Percentiles rank a stretch among this genome's conserved stretches.
Conservation (phyloP, 92 coral and sea anemone species). For the Zoanthus sansibaricus region DNA sequence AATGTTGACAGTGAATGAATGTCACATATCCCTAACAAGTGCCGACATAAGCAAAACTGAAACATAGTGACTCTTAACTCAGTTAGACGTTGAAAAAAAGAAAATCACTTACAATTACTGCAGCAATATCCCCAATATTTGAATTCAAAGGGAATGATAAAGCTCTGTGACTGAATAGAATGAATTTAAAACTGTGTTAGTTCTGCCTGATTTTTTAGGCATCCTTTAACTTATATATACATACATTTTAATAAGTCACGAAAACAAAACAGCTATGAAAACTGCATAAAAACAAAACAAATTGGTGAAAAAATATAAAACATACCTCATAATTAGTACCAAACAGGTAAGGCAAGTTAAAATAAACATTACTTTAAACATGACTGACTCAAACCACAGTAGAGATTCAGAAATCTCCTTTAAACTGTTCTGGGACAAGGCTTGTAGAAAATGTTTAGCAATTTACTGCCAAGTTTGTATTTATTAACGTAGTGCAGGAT, state of each 20-base stretch:
- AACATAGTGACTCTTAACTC: not conserved
- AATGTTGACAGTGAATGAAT: not conserved
- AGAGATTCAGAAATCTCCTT: not conserved
- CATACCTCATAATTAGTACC: slow-evolving; percentile 23
- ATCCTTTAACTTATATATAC: not conserved
- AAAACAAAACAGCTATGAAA: slow-evolving; percentile 7
- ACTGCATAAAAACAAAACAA: slow-evolving; percentile 12
- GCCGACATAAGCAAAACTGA: not conserved
- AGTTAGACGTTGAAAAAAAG: not conserved
- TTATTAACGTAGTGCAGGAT: slow-evolving; percentile 23
- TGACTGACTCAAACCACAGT: not conserved
- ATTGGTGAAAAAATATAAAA: not conserved
- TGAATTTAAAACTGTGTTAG: not conserved
- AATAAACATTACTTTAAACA: slow-evolving; percentile 5
- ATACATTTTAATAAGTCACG: not conserved
- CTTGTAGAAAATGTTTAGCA: slow-evolving; percentile 16
- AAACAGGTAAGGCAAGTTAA: slow-evolving; percentile 5
- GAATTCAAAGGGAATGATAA: slow-evolving; percentile 27
- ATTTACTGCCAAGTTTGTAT: slow-evolving; percentile 8
- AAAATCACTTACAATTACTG: slow-evolving; percentile 22
- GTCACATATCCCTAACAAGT: slow-evolving; percentile 22
- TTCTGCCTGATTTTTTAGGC: not conserved
- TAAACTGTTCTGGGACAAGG: slow-evolving; percentile 31
- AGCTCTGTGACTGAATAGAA: not conserved
- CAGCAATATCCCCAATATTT: slow-evolving; percentile 32